Evolutionary conservation across 1,140 invertebrate species (phyloP).

Genomic region (Cepaea nemoralis): DNA sequence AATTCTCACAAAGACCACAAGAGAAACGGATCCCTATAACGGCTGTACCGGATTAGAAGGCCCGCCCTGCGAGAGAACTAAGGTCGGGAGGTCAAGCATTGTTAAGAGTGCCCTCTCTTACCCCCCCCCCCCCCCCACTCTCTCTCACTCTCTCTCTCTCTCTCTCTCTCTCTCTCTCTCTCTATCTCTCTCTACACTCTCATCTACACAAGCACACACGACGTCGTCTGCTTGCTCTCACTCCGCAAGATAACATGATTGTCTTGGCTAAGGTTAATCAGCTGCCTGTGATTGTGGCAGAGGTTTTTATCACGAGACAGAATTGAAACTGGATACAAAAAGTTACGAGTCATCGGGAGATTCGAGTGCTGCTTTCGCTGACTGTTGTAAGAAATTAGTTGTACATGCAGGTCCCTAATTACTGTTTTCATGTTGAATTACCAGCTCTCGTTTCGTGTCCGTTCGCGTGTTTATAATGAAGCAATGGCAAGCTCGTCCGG

Average conservation of each 20-base stretch:
- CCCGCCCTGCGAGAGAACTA: not conserved
- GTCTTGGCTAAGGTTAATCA: slow-evolving; percentile 69
- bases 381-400: no score
- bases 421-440: no score
- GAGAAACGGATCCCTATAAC: slow-evolving; percentile 32
- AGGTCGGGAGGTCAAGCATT: not conserved
- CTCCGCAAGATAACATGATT: not conserved
- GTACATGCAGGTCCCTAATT: no score
- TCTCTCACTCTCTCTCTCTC: slow-evolving; percentile 19
- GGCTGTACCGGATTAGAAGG: not conserved
- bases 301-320: slow-evolving; percentile 75
- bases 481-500: no score
- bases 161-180: slow-evolving; percentile 55
- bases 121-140: no score
- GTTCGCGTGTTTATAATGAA: no score
- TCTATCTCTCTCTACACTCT: no score
- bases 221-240: slow-evolving; percentile 56
- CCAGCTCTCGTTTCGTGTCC: no score
- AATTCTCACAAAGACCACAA: not conserved
- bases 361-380: not conserved
- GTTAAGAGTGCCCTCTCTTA: not conserved
- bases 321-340: slow-evolving; percentile 91
- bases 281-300: slow-evolving; percentile 66
- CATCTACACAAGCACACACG: slow-evolving; percentile 82
- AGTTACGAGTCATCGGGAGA: slow-evolving; percentile 83